These are phyloP conservation scores for Bombus haemorrhoidalis DNA, from an alignment of 1,140 invertebrate genomes.

Conservation along the genomic window DNA sequence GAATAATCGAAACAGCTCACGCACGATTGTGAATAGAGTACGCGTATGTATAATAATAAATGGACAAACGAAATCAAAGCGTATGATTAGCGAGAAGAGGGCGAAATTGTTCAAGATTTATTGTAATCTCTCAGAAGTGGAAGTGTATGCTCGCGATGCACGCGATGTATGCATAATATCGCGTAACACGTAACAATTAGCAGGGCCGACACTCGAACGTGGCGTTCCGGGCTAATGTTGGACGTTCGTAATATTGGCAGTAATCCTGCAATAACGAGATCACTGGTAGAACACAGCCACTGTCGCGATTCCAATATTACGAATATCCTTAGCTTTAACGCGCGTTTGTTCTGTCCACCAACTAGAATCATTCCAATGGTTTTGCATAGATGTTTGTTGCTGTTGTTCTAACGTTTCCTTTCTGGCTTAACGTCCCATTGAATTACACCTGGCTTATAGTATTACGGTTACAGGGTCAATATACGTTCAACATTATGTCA, in stretches of 20 bases:
- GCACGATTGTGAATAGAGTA: no score
- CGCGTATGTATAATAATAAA: not conserved
- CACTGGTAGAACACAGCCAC: not conserved
- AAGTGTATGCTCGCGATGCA: no score
- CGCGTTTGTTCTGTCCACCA: not conserved
- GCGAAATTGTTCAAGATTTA: constrained; percentile 5
- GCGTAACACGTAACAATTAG: constrained; percentile 37
- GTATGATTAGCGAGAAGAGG: not conserved
- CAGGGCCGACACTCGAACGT: not conserved
- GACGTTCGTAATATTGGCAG: constrained; percentile 42
- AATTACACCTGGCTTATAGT: not conserved
- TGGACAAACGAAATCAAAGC: not conserved
- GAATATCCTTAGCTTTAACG: constrained; percentile 30
- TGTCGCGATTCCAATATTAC: constrained; percentile 13
- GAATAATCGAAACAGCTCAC: no score
- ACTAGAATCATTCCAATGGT: constrained; percentile 7
- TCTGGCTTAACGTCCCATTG: not conserved
- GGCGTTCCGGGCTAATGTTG: not conserved
- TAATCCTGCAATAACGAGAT: constrained; percentile 43
- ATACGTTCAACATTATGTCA: constrained; percentile 18
- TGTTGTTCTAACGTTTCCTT: constrained; percentile 24
- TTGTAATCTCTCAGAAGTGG: constrained; percentile 11
- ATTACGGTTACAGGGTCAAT: not conserved
- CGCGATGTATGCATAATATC: not conserved
- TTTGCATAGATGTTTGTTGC: not conserved